A percentile compares a stretch with the other conserved stretches of the same genome.
Conservation (phyloP, 2,797 vertebrate genomes). For the Neopelma chrysocephalum region DNA sequence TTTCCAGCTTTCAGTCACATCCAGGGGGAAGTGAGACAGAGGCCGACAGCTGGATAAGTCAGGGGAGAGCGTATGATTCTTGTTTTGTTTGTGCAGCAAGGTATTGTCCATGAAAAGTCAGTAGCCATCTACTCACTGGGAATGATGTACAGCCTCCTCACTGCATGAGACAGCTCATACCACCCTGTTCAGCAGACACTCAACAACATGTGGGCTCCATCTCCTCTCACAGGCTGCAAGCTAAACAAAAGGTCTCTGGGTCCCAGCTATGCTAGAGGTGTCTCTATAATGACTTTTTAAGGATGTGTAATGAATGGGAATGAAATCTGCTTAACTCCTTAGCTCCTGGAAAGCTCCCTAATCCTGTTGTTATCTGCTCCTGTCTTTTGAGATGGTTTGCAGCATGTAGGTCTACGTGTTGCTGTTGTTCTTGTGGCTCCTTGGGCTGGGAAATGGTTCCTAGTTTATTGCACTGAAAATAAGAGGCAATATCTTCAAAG, state of each 20-base stretch:
- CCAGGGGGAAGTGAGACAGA: neutral
- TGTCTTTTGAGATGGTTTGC: neutral
- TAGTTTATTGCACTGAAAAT: neutral
- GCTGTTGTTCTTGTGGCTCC: neutral
- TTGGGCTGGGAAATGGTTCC: neutral
- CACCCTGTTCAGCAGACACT: neutral
- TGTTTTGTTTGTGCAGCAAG: neutral
- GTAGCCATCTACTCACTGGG: neutral
- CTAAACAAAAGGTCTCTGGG: neutral
- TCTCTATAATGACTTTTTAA: neutral
- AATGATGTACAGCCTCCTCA: neutral
- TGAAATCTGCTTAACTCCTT: slow-evolving; percentile 16
- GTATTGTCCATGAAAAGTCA: neutral
- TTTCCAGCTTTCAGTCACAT: neutral
- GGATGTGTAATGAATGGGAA: neutral
- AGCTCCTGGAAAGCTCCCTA: neutral
- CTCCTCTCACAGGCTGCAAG: neutral
- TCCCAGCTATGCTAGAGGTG: neutral
- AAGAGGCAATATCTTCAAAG: neutral
- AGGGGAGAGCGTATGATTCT: neutral
- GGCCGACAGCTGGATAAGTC: neutral
- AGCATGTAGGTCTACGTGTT: neutral
- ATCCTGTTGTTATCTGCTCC: neutral
- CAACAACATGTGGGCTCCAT: neutral
- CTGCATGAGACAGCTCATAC: neutral